Base-by-base conservation (phyloP, 1,140 invertebrate genomes). In the Luehdorfia chinensis region DNA sequence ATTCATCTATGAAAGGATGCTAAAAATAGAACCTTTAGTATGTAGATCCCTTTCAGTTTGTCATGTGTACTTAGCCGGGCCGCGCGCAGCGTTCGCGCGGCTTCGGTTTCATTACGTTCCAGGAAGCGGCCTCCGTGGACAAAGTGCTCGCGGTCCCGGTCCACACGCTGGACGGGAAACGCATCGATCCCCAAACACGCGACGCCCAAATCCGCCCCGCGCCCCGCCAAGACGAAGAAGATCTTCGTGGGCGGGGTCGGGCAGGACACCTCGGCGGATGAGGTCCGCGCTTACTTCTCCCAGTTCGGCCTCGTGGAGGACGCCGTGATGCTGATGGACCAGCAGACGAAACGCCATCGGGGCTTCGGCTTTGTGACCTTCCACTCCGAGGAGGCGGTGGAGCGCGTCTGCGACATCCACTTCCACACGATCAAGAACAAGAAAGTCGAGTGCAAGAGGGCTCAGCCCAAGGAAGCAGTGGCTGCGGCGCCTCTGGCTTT, bases 371-470 rank as follows among this genome's bases (percentile, higher is more conserved):
- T 97, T 81, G 95, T 97, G 9, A 97, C 95, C 2, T 97, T 97
- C 87, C 95, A 96, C 74, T 94, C 93, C 59, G 95, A 97, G 77
- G 95, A 97, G 68, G 94, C 96, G 0, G 94, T 96, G 1, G 95
- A 96, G 76, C 91, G 94, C 41, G 95, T 97, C 2, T 96, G 95
- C 88, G 95, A 96, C 72, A 96, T 96, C 30, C 95, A 96, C 83
- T 96, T 96, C 75, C 94, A 97, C 83, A 96, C 94, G 11, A 95
- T 97, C 55, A 96, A 97, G 84, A 96, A 96, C 77, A 97, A 97
- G 84, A 96, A 96, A 84, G 95, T 96, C 18, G 95, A 97, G 75
- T 96, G 95, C 84, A 97, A 97, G 84, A 96, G 96, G 81, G 95
- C 95, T 4, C 95, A 96, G 85, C 95, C 95, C 1, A 97, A 97